These are phyloP conservation scores for Epistrophe grossulariae DNA, from an alignment of 2,888 invertebrate species.

Conservation along the genomic window DNA sequence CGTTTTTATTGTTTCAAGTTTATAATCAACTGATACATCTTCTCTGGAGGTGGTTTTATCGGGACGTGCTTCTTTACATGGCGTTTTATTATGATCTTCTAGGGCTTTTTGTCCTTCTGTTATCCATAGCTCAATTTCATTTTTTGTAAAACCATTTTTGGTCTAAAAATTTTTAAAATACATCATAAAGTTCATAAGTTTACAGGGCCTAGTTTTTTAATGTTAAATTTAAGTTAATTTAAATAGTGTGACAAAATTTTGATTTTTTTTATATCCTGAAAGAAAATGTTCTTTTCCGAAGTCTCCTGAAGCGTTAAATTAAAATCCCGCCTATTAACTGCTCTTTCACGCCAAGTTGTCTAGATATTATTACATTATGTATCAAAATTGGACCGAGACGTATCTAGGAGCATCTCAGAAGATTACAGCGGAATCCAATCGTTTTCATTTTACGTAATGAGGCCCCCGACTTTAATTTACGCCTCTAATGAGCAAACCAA, in stretches of 20 bases:
- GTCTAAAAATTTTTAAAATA: neutral
- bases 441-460: too few species aligned
- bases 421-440: too few species aligned
- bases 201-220: neutral
- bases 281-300: too few species aligned
- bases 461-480: too few species aligned
- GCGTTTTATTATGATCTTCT: neutral
- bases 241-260: neutral
- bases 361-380: too few species aligned
- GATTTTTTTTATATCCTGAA: too few species aligned
- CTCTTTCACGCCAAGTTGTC: too few species aligned
- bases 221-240: neutral
- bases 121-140: slow-evolving; percentile 9
- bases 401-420: too few species aligned
- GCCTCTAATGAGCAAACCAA: too few species aligned
- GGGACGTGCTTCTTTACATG: neutral
- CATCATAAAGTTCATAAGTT: neutral
- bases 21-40: slow-evolving; percentile 5
- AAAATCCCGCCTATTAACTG: too few species aligned
- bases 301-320: too few species aligned
- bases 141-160: neutral
- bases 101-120: slow-evolving; percentile 6
- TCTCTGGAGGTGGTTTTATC: neutral
- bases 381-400: too few species aligned
- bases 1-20: slow-evolving; percentile 16